These are phyloP conservation scores for Mesorhabditis spiculigera DNA, from an alignment of 2,888 invertebrate species.

Conservation along the genomic window DNA sequence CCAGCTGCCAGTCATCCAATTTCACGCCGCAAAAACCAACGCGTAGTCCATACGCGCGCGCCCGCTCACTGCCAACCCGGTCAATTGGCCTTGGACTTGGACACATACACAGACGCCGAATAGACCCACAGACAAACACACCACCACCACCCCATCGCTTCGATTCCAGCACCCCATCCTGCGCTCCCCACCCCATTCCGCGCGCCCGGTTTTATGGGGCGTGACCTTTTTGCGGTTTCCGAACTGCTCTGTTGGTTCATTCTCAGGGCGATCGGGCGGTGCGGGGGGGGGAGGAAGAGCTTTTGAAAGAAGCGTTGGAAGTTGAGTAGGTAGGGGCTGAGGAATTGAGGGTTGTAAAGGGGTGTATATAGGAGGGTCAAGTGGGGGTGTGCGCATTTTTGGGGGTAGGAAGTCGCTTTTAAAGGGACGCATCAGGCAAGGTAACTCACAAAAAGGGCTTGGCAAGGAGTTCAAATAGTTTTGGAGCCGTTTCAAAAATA, in stretches of 20 bases:
- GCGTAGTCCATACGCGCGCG: too few species aligned
- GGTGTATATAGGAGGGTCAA: too few species aligned
- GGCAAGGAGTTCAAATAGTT: too few species aligned
- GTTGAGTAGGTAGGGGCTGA: background rate
- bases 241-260: background rate
- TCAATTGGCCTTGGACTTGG: constrained; percentile 4
- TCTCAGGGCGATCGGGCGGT: background rate
- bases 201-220: background rate
- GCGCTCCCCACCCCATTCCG: background rate
- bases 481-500: too few species aligned
- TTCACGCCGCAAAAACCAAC: too few species aligned
- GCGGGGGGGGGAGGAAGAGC: background rate
- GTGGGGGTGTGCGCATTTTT: too few species aligned
- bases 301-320: background rate
- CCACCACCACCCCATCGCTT: background rate
- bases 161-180: constrained; percentile 3
- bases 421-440: too few species aligned
- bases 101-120: background rate
- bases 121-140: background rate
- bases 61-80: background rate
- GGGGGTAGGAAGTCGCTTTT: too few species aligned
- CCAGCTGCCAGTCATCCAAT: too few species aligned
- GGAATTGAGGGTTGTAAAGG: too few species aligned
- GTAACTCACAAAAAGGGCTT: too few species aligned
- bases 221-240: constrained; percentile 6